Conservation (phyloP, 1,140 invertebrate genomes). For the Saccostrea echinata region DNA sequence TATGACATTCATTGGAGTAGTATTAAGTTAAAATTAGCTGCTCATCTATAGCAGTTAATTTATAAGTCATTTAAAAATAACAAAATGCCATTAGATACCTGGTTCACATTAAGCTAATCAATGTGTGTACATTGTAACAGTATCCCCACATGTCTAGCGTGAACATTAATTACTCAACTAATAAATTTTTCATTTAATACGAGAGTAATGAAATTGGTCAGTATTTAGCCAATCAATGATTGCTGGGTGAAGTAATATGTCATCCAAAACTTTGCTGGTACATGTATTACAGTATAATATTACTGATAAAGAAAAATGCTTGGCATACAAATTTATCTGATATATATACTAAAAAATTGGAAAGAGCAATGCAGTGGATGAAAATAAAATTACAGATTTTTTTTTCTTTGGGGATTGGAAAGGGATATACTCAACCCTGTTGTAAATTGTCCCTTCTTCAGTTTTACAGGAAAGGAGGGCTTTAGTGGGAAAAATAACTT, state of each 20-base stretch:
- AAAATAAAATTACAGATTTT: too few relatives aligned
- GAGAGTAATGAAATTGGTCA: not conserved
- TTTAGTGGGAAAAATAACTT: too few relatives aligned
- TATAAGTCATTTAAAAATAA: not conserved
- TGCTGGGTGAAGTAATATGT: not conserved
- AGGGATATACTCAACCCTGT: too few relatives aligned
- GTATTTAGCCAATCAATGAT: not conserved
- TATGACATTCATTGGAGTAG: not conserved
- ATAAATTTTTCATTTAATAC: slow-evolving; percentile 7
- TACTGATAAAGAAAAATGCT: too few relatives aligned
- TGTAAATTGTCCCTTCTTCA: too few relatives aligned
- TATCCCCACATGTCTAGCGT: not conserved
- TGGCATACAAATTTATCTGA: too few relatives aligned
- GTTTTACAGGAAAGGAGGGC: too few relatives aligned
- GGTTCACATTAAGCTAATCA: not conserved
- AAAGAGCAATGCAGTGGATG: too few relatives aligned
- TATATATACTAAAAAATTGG: too few relatives aligned
- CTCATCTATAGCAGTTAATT: not conserved
- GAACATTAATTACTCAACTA: not conserved
- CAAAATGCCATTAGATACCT: not conserved
- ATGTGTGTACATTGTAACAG: not conserved
- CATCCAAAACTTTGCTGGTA: too few relatives aligned
- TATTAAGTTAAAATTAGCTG: not conserved
- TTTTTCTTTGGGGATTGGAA: too few relatives aligned
- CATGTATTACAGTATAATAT: too few relatives aligned